Conservation (phyloP, 2,113 vertebrate species). For the Reinhardtius hippoglossoides region DNA sequence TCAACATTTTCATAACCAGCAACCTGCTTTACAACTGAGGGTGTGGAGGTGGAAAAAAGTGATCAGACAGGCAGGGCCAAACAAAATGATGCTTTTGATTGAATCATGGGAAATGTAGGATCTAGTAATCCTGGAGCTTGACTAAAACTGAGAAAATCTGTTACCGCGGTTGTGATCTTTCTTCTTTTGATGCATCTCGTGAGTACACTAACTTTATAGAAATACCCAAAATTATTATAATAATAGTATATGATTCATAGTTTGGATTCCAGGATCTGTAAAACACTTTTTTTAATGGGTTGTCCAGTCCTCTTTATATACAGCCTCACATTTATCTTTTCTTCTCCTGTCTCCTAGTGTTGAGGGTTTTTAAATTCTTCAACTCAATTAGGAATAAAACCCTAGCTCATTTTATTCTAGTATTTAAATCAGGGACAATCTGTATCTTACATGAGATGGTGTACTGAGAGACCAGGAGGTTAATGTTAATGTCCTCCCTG, state of each 20-base stretch:
- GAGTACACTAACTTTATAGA: not conserved
- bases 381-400: too few relatives aligned
- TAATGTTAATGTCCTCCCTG: not conserved
- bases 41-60: too few relatives aligned
- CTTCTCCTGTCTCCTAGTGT: not conserved
- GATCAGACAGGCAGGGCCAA: too few relatives aligned
- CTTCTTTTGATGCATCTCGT: not conserved
- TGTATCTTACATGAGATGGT: too few relatives aligned
- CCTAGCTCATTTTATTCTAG: not conserved
- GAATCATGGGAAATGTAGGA: too few relatives aligned
- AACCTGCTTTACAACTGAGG: too few relatives aligned
- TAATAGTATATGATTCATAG: not conserved
- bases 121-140: too few relatives aligned
- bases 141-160: too few relatives aligned
- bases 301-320: not conserved
- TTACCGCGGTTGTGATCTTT: not conserved
- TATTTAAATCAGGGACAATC: not conserved
- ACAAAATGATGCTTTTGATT: too few relatives aligned
- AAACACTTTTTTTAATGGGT: not conserved
- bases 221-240: not conserved
- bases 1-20: too few relatives aligned
- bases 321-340: not conserved
- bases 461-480: too few relatives aligned
- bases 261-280: not conserved
- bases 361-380: not conserved